Percentiles rank a stretch among this genome's conserved stretches.
Conservation (phyloP, 1,140 invertebrate species). For the Saxidomus purpurata region DNA sequence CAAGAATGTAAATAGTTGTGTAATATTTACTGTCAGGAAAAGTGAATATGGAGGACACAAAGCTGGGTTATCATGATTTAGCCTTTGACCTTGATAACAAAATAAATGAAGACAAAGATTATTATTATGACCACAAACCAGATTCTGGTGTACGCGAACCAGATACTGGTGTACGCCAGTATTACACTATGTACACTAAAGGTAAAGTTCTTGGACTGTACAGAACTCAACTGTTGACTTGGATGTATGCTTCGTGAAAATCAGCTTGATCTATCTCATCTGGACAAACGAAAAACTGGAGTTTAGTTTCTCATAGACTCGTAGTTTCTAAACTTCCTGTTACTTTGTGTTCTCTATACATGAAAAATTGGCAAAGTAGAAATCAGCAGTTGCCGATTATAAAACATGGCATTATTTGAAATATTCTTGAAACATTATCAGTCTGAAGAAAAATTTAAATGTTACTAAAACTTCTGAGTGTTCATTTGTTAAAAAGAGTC, state of each 20-base stretch:
- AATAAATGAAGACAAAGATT: constrained; percentile 3
- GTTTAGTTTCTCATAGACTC: no score
- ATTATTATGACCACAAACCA: background rate
- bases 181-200: background rate
- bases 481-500: no score
- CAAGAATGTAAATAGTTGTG: no score
- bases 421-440: no score
- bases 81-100: constrained; percentile 47
- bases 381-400: no score
- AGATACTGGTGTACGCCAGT: background rate
- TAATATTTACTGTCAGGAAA: background rate
- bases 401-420: no score
- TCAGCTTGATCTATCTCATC: background rate
- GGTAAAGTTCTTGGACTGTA: background rate
- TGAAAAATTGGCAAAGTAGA: no score
- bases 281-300: no score
- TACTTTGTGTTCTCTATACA: no score
- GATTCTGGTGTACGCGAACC: background rate
- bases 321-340: no score
- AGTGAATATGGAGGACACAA: constrained; percentile 1
- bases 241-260: background rate
- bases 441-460: no score
- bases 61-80: background rate
- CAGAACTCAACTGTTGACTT: background rate
- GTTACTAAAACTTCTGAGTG: no score